Evolutionary conservation across 1,140 invertebrate species (phyloP).

Genomic region (Drosophila kanapiae): DNA sequence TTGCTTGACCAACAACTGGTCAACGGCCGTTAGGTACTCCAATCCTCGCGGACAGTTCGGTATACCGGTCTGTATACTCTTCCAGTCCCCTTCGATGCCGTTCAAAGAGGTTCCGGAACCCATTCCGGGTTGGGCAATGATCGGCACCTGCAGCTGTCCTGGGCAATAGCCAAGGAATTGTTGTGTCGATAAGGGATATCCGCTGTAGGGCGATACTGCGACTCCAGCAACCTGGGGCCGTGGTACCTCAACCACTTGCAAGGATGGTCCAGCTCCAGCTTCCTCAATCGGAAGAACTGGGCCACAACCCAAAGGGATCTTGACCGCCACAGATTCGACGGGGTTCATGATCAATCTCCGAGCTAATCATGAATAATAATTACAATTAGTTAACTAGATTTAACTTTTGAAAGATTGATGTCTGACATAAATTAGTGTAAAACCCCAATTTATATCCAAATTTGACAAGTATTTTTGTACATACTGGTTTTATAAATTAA

Average conservation of each 20-base stretch:
- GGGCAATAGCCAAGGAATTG: not conserved
- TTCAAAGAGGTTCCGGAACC: not conserved
- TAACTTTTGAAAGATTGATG: not conserved
- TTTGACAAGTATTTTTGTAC: too few species aligned
- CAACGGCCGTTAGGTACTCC: slow-evolving; percentile 96
- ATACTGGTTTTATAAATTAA: not conserved
- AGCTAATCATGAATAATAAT: not conserved
- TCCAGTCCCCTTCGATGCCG: slow-evolving; percentile 91
- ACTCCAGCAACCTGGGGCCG: too few species aligned
- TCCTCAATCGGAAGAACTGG: not conserved
- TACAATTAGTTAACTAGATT: not conserved
- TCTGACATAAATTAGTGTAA: not conserved
- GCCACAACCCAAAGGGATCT: not conserved
- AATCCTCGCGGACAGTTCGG: slow-evolving; percentile 94
- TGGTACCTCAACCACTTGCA: slow-evolving; percentile 3
- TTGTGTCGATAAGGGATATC: not conserved
- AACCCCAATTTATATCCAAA: too few species aligned
- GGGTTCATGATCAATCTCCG: not conserved
- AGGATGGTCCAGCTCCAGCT: not conserved
- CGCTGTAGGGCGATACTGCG: not conserved
- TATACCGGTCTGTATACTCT: slow-evolving; percentile 90
- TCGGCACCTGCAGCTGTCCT: not conserved
- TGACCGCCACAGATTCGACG: not conserved
- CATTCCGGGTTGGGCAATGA: slow-evolving; percentile 1
- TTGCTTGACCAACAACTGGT: slow-evolving; percentile 94